Evolutionary conservation across 1,140 invertebrate species (phyloP).

Genomic region (Galendromus occidentalis): DNA sequence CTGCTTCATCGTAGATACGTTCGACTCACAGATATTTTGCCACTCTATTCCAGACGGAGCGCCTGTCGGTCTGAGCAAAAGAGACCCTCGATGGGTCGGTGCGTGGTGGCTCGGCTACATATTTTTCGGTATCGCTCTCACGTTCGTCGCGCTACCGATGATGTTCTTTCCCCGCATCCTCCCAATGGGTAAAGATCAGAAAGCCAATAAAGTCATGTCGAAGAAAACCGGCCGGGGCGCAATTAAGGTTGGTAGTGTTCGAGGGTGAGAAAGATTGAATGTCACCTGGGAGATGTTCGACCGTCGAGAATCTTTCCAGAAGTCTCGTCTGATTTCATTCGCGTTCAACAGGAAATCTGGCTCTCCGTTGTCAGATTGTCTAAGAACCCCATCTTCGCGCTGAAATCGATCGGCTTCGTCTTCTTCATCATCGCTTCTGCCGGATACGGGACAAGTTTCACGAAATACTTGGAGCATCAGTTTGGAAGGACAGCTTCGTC

Average conservation of each 20-base stretch:
- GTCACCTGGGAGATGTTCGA: no score
- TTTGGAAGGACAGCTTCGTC: background rate
- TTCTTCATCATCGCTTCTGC: background rate
- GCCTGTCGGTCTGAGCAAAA: conserved; percentile 15
- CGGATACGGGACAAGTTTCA: background rate
- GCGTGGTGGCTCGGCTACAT: conserved; percentile 23
- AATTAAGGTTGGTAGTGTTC: background rate
- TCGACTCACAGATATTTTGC: no score
- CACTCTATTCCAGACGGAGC: background rate
- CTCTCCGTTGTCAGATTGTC: background rate
- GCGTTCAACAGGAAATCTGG: background rate
- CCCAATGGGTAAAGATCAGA: conserved; percentile 1
- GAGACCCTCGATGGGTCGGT: conserved; percentile 22
- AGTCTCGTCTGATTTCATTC: no score
- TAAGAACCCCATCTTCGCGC: background rate
- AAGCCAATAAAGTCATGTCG: background rate
- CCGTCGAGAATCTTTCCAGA: no score
- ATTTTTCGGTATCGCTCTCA: conserved; percentile 17
- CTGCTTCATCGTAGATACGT: no score
- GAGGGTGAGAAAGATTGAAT: no score
- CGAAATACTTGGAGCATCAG: background rate
- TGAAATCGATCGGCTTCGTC: background rate
- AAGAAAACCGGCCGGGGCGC: background rate
- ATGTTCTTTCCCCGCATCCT: conserved; percentile 15
- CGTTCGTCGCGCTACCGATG: conserved; percentile 18